Conservation (phyloP, 2,888 invertebrate genomes). For the Cheilosia pagana region DNA sequence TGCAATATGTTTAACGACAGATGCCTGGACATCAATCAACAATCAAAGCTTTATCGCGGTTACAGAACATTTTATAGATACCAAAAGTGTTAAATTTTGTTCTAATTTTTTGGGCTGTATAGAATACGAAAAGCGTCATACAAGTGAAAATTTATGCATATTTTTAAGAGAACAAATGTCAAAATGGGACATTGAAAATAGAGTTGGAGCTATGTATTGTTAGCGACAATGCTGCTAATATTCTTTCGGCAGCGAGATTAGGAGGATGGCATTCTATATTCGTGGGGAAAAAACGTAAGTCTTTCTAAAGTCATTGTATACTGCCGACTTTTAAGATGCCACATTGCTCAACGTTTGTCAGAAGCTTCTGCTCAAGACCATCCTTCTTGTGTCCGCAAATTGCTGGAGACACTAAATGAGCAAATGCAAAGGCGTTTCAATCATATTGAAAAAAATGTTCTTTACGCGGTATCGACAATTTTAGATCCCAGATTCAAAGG, state of each 20-base stretch:
- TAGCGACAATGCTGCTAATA: conserved; percentile 58
- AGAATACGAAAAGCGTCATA: conserved; percentile 17
- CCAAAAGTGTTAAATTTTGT: not conserved
- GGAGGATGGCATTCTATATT: conserved; percentile 51
- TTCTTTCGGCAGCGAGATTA: conserved; percentile 23
- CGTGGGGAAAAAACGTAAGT: conserved; percentile 25
- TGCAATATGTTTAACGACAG: conserved; percentile 9
- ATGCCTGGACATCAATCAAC: conserved; percentile 34
- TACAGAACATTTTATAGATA: conserved; percentile 24
- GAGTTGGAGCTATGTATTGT: conserved; percentile 37
- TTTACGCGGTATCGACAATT: conserved; percentile 38
- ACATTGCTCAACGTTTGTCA: not conserved
- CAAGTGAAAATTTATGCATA: conserved; percentile 19
- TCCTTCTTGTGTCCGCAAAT: not conserved
- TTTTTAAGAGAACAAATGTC: conserved; percentile 37
- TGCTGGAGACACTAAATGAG: too few species aligned
- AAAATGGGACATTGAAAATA: conserved; percentile 57
- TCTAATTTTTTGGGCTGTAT: conserved; percentile 27
- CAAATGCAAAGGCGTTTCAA: too few species aligned
- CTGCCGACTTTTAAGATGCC: not conserved
- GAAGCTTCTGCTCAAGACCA: not conserved
- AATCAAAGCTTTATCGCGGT: conserved; percentile 38
- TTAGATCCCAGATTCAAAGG: conserved; percentile 42
- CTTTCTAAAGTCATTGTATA: conserved; percentile 41
- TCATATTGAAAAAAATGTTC: too few species aligned